Conservation (phyloP, 1,140 invertebrate species). For the Aphidius gifuensis region DNA sequence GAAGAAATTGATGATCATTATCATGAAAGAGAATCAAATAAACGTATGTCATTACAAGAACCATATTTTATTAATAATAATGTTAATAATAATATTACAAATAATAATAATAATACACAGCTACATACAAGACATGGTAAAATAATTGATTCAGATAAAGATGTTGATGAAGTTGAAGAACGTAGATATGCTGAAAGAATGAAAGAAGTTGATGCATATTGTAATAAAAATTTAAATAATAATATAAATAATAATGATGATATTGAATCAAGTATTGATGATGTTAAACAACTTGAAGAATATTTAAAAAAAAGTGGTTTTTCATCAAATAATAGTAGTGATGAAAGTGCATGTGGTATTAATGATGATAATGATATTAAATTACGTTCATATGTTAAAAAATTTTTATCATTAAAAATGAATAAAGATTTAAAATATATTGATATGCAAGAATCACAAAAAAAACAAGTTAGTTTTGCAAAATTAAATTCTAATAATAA, state of each 20-base stretch:
- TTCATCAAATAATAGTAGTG: constrained; percentile 65
- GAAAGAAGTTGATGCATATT: constrained; percentile 28
- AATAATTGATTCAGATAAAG: constrained; percentile 49
- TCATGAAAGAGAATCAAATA: constrained; percentile 58
- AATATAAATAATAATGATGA: constrained; percentile 35
- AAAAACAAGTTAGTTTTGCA: constrained; percentile 70
- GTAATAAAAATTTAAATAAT: constrained; percentile 19
- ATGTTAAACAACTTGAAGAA: constrained; percentile 67
- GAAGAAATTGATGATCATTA: constrained; percentile 54
- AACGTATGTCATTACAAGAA: constrained; percentile 70
- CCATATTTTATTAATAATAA: constrained; percentile 67
- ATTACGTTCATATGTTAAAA: constrained; percentile 67
- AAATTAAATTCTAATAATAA: neutral
- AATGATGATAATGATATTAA: constrained; percentile 65
- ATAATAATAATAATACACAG: constrained; percentile 59
- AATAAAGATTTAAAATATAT: constrained; percentile 54
- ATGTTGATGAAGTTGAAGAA: constrained; percentile 51
- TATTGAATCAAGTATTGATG: constrained; percentile 59
- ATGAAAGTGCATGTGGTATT: constrained; percentile 38
- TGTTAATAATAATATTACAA: constrained; percentile 58
- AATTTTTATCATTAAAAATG: constrained; percentile 60
- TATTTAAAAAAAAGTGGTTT: constrained; percentile 71
- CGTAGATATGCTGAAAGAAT: constrained; percentile 44
- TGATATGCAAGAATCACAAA: constrained; percentile 64
- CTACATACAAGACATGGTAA: constrained; percentile 34